Evolutionary conservation across 2,888 invertebrate genomes (phyloP).

Genomic region (Agonopterix subpropinquella): DNA sequence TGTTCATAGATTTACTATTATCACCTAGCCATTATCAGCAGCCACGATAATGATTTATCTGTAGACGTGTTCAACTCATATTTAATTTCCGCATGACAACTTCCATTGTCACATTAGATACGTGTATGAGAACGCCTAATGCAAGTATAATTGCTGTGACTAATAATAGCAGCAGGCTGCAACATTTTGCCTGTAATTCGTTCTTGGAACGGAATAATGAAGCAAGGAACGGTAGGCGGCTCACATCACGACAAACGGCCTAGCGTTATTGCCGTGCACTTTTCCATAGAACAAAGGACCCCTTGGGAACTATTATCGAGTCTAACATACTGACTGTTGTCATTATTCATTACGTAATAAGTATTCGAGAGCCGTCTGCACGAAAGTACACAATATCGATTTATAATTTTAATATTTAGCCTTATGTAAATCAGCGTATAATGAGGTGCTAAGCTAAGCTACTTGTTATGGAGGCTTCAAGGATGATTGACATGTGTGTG

Average conservation of each 20-base stretch:
- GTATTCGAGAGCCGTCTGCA: neutral
- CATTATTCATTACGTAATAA: constrained; percentile 11
- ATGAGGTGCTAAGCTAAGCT: constrained; percentile 1
- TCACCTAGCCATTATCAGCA: too few relatives aligned
- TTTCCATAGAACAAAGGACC: constrained; percentile 36
- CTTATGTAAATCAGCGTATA: constrained; percentile 6
- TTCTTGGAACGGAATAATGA: constrained; percentile 47
- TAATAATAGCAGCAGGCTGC: constrained; percentile 31
- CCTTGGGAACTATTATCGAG: constrained; percentile 33
- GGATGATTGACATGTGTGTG: constrained; percentile 6
- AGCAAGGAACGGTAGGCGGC: constrained; percentile 35
- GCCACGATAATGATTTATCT: constrained; percentile 1
- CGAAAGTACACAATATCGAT: neutral
- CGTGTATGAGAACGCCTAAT: constrained; percentile 6
- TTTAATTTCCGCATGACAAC: constrained; percentile 10
- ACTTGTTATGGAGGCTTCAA: constrained; percentile 3
- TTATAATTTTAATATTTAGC: constrained; percentile 7
- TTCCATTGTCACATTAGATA: constrained; percentile 1
- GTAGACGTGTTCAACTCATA: constrained; percentile 3
- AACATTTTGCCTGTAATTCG: constrained; percentile 30
- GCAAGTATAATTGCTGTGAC: constrained; percentile 14
- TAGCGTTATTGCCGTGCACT: constrained; percentile 29
- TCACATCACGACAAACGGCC: constrained; percentile 31
- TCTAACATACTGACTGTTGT: constrained; percentile 18
- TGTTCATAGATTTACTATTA: too few relatives aligned